Evolutionary conservation across 2,888 invertebrate genomes (phyloP).

Genomic region (Criorhina ranunculi): DNA sequence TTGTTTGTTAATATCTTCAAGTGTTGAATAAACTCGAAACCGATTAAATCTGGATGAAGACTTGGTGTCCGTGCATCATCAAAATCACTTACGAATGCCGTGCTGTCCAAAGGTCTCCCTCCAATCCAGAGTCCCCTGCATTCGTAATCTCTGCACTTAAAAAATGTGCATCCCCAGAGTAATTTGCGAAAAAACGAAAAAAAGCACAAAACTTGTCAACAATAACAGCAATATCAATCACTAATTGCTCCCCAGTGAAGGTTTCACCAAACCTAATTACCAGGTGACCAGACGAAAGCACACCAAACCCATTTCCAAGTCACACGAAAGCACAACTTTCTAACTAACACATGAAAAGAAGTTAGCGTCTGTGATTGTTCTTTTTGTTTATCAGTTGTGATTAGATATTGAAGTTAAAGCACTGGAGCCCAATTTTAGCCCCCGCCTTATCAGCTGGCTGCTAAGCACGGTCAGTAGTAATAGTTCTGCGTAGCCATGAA

Average conservation of each 20-base stretch:
- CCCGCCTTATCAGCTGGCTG: conserved; percentile 8
- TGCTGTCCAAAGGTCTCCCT: no score
- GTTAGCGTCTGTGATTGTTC: not conserved
- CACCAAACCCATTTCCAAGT: not conserved
- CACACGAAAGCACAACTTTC: conserved; percentile 10
- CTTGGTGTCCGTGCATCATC: no score
- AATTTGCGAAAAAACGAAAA: not conserved
- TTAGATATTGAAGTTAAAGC: conserved; percentile 63
- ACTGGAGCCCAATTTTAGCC: conserved; percentile 10
- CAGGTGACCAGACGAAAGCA: conserved; percentile 9
- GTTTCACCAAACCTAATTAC: conserved; percentile 1
- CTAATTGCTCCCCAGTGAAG: not conserved
- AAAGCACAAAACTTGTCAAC: not conserved
- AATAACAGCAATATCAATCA: not conserved
- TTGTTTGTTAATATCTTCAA: no score
- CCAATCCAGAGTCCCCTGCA: no score
- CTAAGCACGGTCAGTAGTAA: conserved; percentile 50
- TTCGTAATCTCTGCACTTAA: not conserved
- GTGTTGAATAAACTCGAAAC: no score
- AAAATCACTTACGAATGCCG: no score
- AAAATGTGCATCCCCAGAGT: conserved; percentile 1
- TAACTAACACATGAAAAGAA: not conserved
- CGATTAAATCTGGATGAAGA: no score
- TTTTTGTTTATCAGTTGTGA: conserved; percentile 55
- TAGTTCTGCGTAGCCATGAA: conserved; percentile 63